Evolutionary conservation across 2,113 vertebrate genomes (phyloP), one percentile per base, ranked within the genome.

Genomic region (Daphoenositta chrysoptera): DNA sequence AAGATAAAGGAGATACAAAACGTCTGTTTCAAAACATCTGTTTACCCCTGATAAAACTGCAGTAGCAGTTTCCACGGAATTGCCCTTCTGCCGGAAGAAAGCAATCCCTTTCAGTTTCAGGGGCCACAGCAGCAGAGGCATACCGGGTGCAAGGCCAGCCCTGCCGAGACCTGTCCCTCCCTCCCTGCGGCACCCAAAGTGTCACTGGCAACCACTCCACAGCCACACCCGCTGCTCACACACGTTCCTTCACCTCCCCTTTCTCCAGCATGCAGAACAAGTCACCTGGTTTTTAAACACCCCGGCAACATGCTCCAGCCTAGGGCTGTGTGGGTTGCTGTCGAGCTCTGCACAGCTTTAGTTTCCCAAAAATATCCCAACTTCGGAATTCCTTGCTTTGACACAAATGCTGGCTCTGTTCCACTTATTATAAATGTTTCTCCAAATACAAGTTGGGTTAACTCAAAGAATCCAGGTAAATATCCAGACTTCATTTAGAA

Each of bases 291-390:
- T 70, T 70, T 89, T 31, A 66, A 64, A 51, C 10, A 33, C 3
- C 6, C 3, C 0, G 0, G 13, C 24, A 20, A 94, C 65, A 40
- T 0, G 13, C 37, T 77, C 28, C 27, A 40, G 31, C 7, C 47
- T 18, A 26, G 23, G 22, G 15, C 8, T 24, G 21, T 15, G 9
- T 0, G 0, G 22, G 30, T 44, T 45, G 31, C 16, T 15, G 28
- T 11, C 6, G 16, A 72, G n/a, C 13, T 65, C 37, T 1, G 1
- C 35, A 26, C 7, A 47, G 28, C 26, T 77, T 51, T 33, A 26
- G 6, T 19, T 40, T 57, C 21, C 14, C 5, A n/a, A 57, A 42
- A 76, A 80, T 78, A 42, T 2, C 7, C 20, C 42, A 82, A 6
- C 1, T 1, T 31, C 6, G 30, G 27, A 69, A 79, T 40, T 10